These are phyloP conservation scores for Homarus americanus DNA, from an alignment of 1,140 invertebrate species.

Conservation along the genomic window DNA sequence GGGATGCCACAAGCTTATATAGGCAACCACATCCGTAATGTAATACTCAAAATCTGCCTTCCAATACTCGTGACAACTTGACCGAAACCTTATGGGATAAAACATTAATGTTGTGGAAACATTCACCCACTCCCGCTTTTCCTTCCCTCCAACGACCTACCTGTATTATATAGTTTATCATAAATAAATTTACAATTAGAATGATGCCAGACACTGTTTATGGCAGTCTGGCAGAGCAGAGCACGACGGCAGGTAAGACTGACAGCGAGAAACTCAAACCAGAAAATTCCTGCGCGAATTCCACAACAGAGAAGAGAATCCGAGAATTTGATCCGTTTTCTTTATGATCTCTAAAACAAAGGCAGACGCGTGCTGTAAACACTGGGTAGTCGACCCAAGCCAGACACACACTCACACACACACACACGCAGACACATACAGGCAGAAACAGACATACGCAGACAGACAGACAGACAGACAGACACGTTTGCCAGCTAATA, in stretches of 20 bases:
- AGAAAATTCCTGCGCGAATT: neutral
- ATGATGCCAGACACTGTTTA: neutral
- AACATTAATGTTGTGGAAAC: neutral
- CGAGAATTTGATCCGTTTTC: conserved; percentile 1
- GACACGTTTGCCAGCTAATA: conserved; percentile 16
- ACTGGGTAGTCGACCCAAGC: too few species aligned
- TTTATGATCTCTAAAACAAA: neutral
- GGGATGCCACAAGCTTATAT: neutral
- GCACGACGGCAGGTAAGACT: too few species aligned
- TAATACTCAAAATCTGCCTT: conserved; percentile 9
- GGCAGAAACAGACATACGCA: neutral
- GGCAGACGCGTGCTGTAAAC: neutral
- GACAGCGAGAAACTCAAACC: too few species aligned
- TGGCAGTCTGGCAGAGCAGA: neutral
- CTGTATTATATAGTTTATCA: too few species aligned
- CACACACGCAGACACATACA: too few species aligned
- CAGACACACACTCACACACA: too few species aligned
- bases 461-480: neutral
- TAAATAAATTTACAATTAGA: neutral
- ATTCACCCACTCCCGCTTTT: neutral
- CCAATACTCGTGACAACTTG: neutral
- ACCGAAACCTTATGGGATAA: neutral
- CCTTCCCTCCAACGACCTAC: too few species aligned
- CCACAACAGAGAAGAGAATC: neutral
- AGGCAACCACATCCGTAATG: conserved; percentile 20